phyloP scores from a whole-genome alignment of 1,140 invertebrate genomes.

The Drosophila malerkotliana region DNA sequence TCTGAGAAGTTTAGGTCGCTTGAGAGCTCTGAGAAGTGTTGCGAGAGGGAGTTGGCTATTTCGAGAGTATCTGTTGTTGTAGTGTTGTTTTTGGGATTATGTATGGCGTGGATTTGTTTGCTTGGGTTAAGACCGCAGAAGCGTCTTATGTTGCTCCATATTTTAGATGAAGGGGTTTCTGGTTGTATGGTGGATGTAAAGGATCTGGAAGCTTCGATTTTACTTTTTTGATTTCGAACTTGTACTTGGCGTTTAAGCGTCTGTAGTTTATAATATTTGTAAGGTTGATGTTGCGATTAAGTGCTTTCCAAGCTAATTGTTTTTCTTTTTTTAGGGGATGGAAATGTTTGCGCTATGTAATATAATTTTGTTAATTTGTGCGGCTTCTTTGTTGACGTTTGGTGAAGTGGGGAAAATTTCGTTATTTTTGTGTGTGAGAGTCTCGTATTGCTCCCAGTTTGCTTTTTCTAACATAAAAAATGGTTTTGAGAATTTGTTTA shows the following conservation, averaged over 20 bases:
- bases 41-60: constrained; percentile 2
- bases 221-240: background rate
- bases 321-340: background rate
- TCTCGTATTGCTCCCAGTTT: constrained; percentile 11
- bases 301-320: too few relatives aligned
- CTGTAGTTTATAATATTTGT: too few relatives aligned
- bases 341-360: too few relatives aligned
- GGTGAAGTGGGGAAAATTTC: constrained; percentile 1
- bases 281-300: too few relatives aligned
- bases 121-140: constrained; percentile 2
- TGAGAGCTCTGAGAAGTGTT: too few relatives aligned
- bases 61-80: background rate
- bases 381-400: too few relatives aligned
- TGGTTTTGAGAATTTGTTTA: too few relatives aligned
- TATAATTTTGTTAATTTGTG: too few relatives aligned
- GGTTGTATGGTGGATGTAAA: background rate
- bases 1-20: too few relatives aligned
- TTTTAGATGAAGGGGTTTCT: too few relatives aligned
- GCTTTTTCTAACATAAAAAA: too few relatives aligned
- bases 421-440: background rate
- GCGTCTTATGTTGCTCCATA: constrained; percentile 1
- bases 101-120: background rate
- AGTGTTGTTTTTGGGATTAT: background rate
- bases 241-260: too few relatives aligned
- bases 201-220: background rate